Base-by-base conservation (phyloP, 2,113 vertebrate genomes). In the Phaethornis superciliosus region DNA sequence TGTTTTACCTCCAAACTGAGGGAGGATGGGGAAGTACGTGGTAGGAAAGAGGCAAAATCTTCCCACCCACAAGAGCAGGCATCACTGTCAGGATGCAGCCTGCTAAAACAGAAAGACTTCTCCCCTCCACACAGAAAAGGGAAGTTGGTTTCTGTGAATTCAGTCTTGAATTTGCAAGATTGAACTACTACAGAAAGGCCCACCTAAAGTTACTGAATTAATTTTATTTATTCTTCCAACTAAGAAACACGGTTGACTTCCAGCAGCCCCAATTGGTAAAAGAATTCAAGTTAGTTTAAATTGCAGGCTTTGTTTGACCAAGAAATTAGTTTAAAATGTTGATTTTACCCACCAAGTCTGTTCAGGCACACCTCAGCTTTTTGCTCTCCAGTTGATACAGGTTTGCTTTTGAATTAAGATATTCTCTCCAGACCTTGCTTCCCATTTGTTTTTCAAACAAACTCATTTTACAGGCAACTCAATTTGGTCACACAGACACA, bases 101-200 rank as follows among this genome's bases (percentile, higher is more conserved):
- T 28, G 24, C 1, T 3, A 70, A 69, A 77, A 59, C 1, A 1
- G 40, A 65, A 56, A 84, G 8, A 32, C 28, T 77, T 75, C 46
- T 24, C 32, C 13, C 8, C 35, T 55, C 28, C 18, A 18, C 20
- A 16, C 12, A 56, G 52, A 88, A 79, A 90, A 82, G 30, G 33
- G 85, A 90, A 91, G 80, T 30, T 56, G 33, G 10, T 85, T 88
- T 88, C 88, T 88, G 72, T 9, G 9, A 69, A 64, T 56, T 74
- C 18, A 32, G 46, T 4, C 62, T 69, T 67, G 58, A 10, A 27
- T 52, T 77, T 70, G 42, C n/a, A 78, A 64, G 55, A 40, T 15
- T n/a, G 16, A 33, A 56, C 23, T 26, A 56, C 30, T 14, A 16
- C 20, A 85, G 59, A 85, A 88, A 9, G 0, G 3, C 27, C 64